These are phyloP conservation scores for Spinus olivaceus DNA, from an alignment of 2,797 vertebrate species.

Conservation along the genomic window DNA sequence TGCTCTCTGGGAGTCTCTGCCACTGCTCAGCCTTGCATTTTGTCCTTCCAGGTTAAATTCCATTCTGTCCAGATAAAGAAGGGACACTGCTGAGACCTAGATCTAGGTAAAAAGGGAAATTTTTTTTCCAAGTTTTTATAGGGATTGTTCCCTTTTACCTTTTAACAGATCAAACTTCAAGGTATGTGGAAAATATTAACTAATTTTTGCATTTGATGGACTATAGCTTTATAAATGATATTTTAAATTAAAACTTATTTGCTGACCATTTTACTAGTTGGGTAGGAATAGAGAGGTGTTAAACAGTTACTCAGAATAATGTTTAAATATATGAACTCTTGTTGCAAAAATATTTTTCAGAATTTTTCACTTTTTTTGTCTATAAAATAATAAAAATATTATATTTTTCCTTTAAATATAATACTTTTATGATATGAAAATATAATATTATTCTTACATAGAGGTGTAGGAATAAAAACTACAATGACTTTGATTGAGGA, in stretches of 20 bases:
- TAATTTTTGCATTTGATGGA: background rate
- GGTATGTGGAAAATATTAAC: background rate
- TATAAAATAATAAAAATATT: background rate
- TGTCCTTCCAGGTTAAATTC: background rate
- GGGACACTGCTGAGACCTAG: background rate
- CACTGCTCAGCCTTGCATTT: background rate
- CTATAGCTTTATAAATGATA: background rate
- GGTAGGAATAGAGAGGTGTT: background rate
- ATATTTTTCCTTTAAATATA: too few relatives aligned
- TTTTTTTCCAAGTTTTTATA: background rate
- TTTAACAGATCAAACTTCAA: background rate
- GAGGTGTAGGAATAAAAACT: background rate
- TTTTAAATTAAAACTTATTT: background rate
- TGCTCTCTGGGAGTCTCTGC: too few relatives aligned
- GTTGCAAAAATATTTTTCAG: background rate
- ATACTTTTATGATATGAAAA: too few relatives aligned
- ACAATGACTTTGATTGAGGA: fast-evolving
- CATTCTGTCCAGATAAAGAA: background rate
- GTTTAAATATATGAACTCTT: background rate
- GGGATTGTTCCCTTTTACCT: background rate
- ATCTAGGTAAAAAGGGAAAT: background rate
- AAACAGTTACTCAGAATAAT: background rate
- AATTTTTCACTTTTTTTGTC: background rate
- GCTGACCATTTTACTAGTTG: background rate
- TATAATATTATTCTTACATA: too few relatives aligned